Percentiles rank a stretch among this genome's conserved stretches.
phyloP scores from a whole-genome alignment of 2,888 invertebrate genomes.

The Oxystoma pomonae region DNA sequence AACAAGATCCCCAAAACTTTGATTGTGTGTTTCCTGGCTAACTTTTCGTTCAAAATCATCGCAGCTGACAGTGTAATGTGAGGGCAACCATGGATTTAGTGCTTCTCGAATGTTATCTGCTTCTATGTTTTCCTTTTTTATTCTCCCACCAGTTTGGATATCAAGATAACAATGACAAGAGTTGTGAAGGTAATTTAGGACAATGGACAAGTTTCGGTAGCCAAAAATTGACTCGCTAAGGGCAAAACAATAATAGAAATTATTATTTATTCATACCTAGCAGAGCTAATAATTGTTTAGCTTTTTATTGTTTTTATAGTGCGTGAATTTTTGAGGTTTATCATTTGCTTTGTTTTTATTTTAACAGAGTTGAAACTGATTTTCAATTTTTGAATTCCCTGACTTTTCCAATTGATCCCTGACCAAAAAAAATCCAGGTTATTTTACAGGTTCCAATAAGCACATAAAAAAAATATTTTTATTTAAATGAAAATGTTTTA shows the following conservation, averaged over 20 bases:
- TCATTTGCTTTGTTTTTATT: too few relatives aligned
- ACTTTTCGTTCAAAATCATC: conserved; percentile 32
- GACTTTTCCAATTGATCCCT: too few relatives aligned
- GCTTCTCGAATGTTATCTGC: conserved; percentile 18
- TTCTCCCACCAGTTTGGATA: conserved; percentile 20
- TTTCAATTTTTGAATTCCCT: too few relatives aligned
- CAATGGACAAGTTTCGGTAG: conserved; percentile 70
- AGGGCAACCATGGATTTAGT: conserved; percentile 38
- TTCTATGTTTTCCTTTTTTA: conserved; percentile 14
- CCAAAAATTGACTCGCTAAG: conserved; percentile 85
- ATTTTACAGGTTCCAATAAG: too few relatives aligned
- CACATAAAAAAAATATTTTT: too few relatives aligned
- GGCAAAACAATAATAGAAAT: conserved; percentile 17
- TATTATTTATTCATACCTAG: too few relatives aligned
- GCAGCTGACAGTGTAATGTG: conserved; percentile 31
- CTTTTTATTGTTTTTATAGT: too few relatives aligned
- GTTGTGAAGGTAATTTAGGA: conserved; percentile 36
- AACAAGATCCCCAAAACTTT: conserved; percentile 37
- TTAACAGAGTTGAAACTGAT: too few relatives aligned
- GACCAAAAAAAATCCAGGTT: too few relatives aligned
- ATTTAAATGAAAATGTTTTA: too few relatives aligned
- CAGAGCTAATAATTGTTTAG: too few relatives aligned
- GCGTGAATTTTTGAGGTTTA: too few relatives aligned
- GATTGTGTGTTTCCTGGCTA: conserved; percentile 33
- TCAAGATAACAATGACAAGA: conserved; percentile 64